Base-by-base conservation (phyloP, 2,113 vertebrate species). In the Hylia prasina region DNA sequence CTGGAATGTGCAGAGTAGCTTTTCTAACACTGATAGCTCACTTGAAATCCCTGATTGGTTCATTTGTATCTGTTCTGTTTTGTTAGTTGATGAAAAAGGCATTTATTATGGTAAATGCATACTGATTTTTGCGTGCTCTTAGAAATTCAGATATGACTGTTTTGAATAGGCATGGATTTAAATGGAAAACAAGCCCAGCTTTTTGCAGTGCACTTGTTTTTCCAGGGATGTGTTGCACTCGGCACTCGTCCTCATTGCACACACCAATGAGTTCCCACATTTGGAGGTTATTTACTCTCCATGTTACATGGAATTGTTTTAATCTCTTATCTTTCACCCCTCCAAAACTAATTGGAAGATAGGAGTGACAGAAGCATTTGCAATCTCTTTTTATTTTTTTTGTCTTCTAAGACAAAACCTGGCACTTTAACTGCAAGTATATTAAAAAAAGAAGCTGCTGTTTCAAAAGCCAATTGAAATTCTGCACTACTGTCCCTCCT, bases 1-100 rank as follows among this genome's bases (percentile, higher is more conserved):
- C 85, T 94, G 93, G 88, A 93, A 75, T 82, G 87, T 56, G n/a
- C 85, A 79, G 94, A 89, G 90, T 95, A 69, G 72, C 82, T 87
- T 82, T 90, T 91, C 87, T 60, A 95, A 21, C 91, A 81, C 64
- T 66, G 96, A 94, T 93, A 75, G 84, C 94, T 96, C 92, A 65
- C 88, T 96, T 61, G 20, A 93, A 93, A 95, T 88, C 90, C 68
- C 63, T 76, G 96, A 94, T 96, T 81, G 79, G 95, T 96, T 96
- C 72, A 84, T 94, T 94, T 91, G 84, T 93, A 56, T 90, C 88
- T 76, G 85, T 75, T 71, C 60, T 68, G 88, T 95, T 97, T 96
- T 96, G 94, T 96, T 93, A 60, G 82, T 71, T 93, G 91, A 85
- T 65, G 94, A 69, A 77, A 93, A 94, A 90, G 83, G 86, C 78